A percentile compares a stretch with the other conserved stretches of the same genome.
phyloP scores from a whole-genome alignment of 2,113 vertebrate genomes.

The Bucco capensis region DNA sequence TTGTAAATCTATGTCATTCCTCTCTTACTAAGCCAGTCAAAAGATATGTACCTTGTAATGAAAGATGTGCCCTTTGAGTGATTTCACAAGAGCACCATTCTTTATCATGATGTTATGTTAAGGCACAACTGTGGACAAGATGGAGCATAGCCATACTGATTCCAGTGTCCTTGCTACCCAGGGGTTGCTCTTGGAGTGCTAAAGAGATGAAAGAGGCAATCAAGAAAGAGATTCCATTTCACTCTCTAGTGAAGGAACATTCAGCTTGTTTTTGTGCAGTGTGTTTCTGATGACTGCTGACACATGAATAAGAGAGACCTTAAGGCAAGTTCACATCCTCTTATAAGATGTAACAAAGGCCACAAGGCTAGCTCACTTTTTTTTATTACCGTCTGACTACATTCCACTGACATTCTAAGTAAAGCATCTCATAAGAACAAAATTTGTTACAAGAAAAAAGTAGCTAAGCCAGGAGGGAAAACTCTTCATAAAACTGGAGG shows the following conservation, averaged over 20 bases:
- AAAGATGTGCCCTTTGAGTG: slow-evolving; percentile 30
- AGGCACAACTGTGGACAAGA: background rate
- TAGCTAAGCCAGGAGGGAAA: slow-evolving; percentile 10
- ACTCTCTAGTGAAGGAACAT: background rate
- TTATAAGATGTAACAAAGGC: background rate
- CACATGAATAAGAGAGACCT: slow-evolving; percentile 25
- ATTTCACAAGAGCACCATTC: slow-evolving; percentile 9
- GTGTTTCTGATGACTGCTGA: slow-evolving; percentile 25
- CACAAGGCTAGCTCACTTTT: background rate
- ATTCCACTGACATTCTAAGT: background rate
- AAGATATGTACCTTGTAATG: slow-evolving; percentile 8
- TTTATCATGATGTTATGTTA: background rate
- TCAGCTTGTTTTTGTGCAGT: slow-evolving; percentile 20
- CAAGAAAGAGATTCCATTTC: slow-evolving; percentile 41
- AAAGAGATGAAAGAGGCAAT: slow-evolving; percentile 52
- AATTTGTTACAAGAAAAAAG: background rate
- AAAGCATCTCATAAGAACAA: background rate
- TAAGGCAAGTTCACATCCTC: slow-evolving; percentile 8
- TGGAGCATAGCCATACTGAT: background rate
- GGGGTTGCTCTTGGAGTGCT: background rate
- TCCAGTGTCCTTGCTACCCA: background rate
- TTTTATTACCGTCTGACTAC: slow-evolving; percentile 6
- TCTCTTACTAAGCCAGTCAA: slow-evolving; percentile 1
- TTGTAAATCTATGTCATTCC: slow-evolving; percentile 20
- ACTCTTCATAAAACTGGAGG: background rate